Conservation (phyloP, 2,797 vertebrate genomes). For the Mormyrus proboscirostris region DNA sequence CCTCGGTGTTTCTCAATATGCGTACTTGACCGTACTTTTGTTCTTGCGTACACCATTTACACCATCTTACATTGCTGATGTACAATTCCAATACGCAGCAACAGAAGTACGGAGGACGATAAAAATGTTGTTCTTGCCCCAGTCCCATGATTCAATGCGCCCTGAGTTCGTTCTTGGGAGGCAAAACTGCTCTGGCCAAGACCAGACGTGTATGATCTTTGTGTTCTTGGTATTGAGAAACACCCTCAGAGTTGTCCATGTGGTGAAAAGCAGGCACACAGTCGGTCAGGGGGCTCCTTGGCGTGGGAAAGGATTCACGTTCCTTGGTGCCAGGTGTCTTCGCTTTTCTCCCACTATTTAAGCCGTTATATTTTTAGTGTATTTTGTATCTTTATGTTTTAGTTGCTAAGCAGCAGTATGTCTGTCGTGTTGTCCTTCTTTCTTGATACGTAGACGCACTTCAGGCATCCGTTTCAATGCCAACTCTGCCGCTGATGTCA, state of each 20-base stretch:
- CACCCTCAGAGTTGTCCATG: neutral
- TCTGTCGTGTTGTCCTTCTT: neutral
- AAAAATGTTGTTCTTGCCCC: neutral
- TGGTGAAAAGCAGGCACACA: neutral
- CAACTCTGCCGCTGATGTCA: neutral
- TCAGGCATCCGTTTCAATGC: neutral
- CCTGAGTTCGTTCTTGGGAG: neutral
- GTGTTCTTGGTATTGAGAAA: neutral
- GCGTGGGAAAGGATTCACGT: neutral
- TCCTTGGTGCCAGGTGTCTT: neutral
- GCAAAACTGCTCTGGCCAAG: neutral
- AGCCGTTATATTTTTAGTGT: neutral
- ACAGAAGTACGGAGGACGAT: neutral
- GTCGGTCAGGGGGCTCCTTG: neutral
- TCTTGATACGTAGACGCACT: neutral
- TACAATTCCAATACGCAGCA: neutral
- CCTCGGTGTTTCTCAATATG: neutral
- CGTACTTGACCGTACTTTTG: neutral
- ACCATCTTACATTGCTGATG: neutral
- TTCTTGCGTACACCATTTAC: neutral
- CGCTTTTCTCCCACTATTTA: neutral
- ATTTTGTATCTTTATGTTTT: neutral
- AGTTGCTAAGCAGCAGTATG: neutral
- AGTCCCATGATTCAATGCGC: neutral
- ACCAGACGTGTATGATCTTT: neutral